Conservation (phyloP, 1,140 invertebrate species). For the Sipha flava region DNA sequence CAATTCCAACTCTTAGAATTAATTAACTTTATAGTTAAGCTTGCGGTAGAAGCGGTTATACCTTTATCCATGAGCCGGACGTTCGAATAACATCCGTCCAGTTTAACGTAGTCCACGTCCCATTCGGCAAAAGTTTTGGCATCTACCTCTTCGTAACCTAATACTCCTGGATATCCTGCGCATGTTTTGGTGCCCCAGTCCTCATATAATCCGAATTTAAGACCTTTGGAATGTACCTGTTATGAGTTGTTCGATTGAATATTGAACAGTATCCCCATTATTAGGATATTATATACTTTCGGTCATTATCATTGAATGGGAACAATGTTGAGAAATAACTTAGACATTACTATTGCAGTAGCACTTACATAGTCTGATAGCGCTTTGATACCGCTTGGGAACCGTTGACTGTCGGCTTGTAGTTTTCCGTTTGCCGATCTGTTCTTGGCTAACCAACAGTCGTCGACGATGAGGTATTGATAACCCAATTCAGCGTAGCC, state of each 20-base stretch:
- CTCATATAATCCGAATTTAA: constrained; percentile 96
- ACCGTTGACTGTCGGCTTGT: constrained; percentile 49
- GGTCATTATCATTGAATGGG: too few species aligned
- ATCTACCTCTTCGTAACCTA: constrained; percentile 75
- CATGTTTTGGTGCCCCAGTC: constrained; percentile 94
- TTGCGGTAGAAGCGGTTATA: too few species aligned
- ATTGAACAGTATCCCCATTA: too few species aligned
- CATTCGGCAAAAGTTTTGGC: constrained; percentile 90
- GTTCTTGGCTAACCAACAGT: constrained; percentile 52
- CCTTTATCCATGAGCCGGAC: constrained; percentile 36
- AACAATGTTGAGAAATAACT: too few species aligned
- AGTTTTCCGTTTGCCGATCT: constrained; percentile 48
- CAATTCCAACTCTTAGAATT: too few species aligned
- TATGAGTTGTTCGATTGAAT: too few species aligned
- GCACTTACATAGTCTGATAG: constrained; percentile 53
- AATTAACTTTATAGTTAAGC: too few species aligned
- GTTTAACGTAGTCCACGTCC: constrained; percentile 93
- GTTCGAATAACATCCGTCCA: constrained; percentile 89
- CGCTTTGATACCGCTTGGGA: constrained; percentile 53
- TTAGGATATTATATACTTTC: background rate
- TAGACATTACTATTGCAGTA: too few species aligned
- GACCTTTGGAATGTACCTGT: constrained; percentile 82
- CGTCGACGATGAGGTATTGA: constrained; percentile 53
- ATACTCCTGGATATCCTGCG: constrained; percentile 86
- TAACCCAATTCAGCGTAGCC: constrained; percentile 53